These are phyloP conservation scores for Zoanthus gigantus DNA, from an alignment of 92 coral and sea anemone species.

Conservation along the genomic window DNA sequence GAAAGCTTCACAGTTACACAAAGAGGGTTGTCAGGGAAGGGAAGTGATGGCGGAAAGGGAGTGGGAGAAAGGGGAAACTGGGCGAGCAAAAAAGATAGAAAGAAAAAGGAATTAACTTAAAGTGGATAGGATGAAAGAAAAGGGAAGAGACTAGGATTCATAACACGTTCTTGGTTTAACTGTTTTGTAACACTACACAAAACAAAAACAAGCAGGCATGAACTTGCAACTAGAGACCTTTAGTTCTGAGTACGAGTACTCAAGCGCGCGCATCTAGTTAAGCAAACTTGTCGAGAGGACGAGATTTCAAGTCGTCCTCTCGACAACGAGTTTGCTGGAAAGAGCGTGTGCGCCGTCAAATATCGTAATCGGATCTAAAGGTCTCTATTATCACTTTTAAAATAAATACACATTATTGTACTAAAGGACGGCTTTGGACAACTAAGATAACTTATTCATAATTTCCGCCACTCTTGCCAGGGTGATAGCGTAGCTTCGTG, in stretches of 20 bases:
- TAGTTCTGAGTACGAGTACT: too few relatives aligned
- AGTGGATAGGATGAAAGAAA: not conserved
- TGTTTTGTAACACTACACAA: too few relatives aligned
- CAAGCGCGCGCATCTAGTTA: too few relatives aligned
- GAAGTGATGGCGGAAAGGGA: not conserved
- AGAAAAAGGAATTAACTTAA: not conserved
- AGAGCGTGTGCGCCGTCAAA: too few relatives aligned
- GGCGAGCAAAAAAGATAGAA: not conserved
- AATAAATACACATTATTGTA: not conserved
- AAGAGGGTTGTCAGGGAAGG: not conserved
- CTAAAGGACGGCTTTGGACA: not conserved
- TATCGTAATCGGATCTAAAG: not conserved
- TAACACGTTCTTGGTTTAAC: too few relatives aligned
- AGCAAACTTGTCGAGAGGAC: too few relatives aligned
- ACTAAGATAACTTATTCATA: not conserved
- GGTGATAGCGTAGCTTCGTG: conserved; percentile 99
- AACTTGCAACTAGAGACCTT: too few relatives aligned
- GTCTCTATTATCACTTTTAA: not conserved
- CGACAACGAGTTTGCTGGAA: too few relatives aligned
- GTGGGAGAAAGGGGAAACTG: not conserved
- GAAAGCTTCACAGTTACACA: too few relatives aligned
- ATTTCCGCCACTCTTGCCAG: conserved; percentile 38
- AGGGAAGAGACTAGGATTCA: too few relatives aligned
- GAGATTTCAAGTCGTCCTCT: too few relatives aligned
- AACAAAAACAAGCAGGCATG: too few relatives aligned